phyloP scores from a whole-genome alignment of 2,113 vertebrate species.

The Corythaixoides concolor region DNA sequence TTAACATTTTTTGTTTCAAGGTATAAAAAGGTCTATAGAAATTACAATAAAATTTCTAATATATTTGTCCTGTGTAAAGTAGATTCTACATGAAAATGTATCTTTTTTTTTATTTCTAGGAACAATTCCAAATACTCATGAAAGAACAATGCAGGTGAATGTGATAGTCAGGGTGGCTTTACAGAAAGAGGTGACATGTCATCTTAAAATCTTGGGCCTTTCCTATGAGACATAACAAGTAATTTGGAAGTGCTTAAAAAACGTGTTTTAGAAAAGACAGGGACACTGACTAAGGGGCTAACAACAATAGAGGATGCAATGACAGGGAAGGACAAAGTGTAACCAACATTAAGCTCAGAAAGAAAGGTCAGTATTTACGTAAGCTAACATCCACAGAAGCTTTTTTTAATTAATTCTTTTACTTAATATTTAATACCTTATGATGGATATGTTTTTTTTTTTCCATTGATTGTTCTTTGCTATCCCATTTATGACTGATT shows the following conservation, averaged over 20 bases:
- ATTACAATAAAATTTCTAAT: neutral
- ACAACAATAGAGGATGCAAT: neutral
- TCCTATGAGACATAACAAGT: neutral
- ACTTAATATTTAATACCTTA: neutral
- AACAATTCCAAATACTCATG: neutral
- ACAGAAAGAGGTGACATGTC: neutral
- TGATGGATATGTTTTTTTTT: neutral
- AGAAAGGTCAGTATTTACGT: neutral
- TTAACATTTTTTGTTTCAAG: neutral
- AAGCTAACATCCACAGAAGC: neutral
- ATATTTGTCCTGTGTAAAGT: neutral
- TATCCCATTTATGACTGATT: neutral
- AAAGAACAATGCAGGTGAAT: neutral
- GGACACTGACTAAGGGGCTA: neutral
- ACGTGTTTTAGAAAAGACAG: neutral
- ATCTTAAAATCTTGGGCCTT: neutral
- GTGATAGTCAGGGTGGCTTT: neutral
- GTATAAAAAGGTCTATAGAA: neutral
- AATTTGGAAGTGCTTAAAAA: neutral
- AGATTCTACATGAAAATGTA: neutral
- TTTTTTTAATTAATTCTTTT: neutral
- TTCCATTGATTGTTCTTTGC: neutral
- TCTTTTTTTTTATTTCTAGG: neutral
- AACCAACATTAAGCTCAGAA: neutral
- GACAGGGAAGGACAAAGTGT: neutral